Base-by-base conservation (phyloP, 2,797 vertebrate genomes). In the Hemibagrus guttatus region DNA sequence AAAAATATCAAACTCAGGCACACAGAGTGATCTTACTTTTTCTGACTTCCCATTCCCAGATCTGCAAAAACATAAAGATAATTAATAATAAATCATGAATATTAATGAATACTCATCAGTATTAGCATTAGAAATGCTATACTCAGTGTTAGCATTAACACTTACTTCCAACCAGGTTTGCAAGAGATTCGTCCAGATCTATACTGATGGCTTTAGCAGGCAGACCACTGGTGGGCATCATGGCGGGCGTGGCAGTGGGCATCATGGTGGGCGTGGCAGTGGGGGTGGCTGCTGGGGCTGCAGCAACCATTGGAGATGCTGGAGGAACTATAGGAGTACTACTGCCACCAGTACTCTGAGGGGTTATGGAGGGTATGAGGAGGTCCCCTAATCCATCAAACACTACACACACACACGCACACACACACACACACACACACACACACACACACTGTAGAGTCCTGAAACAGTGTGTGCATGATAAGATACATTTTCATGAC, bases 341-440 rank as follows among this genome's bases (percentile, higher is more conserved):
- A 75, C 71, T 84, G 92, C 92, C 93, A 91, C 94, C 94, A 89
- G 98, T 97, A 91, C 97, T 97, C 89, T 98, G 93, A 83, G 98
- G 98, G 42, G 96, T 97, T 94, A 98, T 93, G 3, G 97, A 96
- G 42, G 98, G 98, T 96, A 99, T 98, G 91, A 99, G 96, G 94
- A 99, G 96, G 92, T 98, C 98, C 85, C 97, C 98, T 98, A 99
- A 95, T 91, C 97, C 98, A 92, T 95, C 98, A 93, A 99, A 98
- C 94, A 98, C 98, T 99, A 90, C 83, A 64, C 61, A 84, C 68
- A 85, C 13, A 26, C 86, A 23, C 86, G 63, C 80, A 68, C 88
- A 76, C 52, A 56, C 75, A 58, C 74, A 56, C 74, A 35, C 75
- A 76, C 74, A 76, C 72, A 75, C 72, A 75, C 75, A 78, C 75